Percentiles rank a stretch among this genome's conserved stretches.
Conservation (phyloP, 2,797 vertebrate species). For the Poecilia gillii region DNA sequence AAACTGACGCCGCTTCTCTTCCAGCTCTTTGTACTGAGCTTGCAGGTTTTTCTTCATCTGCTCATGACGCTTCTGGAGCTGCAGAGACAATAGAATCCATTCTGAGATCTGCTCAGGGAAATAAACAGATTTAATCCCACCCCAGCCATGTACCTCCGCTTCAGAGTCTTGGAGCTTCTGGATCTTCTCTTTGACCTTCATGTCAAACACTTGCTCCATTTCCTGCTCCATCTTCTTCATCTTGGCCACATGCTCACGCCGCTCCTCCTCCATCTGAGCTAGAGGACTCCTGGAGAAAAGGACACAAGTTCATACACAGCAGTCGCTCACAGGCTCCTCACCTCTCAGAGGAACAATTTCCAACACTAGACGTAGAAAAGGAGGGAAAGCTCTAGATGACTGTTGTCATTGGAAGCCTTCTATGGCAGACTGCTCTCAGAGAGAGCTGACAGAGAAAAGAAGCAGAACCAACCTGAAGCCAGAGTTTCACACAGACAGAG, state of each 20-base stretch:
- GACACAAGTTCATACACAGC: neutral
- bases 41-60: constrained; percentile 99
- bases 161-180: constrained; percentile 96
- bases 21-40: constrained; percentile 95
- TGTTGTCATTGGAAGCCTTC: neutral
- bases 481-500: neutral
- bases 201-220: constrained; percentile 98
- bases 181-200: constrained; percentile 98
- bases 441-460: neutral
- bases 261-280: constrained; percentile 96
- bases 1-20: constrained; percentile 91
- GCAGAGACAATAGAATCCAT: constrained; percentile 2
- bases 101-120: neutral
- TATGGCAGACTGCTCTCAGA: neutral
- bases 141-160: constrained; percentile 82
- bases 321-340: neutral
- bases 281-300: constrained; percentile 88
- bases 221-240: constrained; percentile 99
- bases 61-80: constrained; percentile 95
- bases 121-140: neutral
- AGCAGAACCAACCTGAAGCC: neutral
- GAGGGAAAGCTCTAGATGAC: neutral
- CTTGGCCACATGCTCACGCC: constrained; percentile 92
- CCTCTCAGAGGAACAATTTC: neutral
- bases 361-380: neutral